These are phyloP conservation scores for Trogon surrucura DNA, from an alignment of 2,113 vertebrate genomes.

Conservation along the genomic window DNA sequence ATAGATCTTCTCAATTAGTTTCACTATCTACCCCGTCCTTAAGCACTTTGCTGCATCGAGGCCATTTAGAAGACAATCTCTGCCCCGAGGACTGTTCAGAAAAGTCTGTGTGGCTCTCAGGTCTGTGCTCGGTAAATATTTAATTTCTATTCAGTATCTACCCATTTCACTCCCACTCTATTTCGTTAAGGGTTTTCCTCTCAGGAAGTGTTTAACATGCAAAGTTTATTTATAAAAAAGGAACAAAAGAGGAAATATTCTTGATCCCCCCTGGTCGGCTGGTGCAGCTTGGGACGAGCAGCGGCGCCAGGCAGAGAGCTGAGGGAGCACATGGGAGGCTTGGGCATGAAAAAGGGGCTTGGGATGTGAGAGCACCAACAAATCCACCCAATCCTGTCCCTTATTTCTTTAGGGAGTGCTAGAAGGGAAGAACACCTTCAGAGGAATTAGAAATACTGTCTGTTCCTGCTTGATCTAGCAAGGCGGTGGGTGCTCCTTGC, in stretches of 20 bases:
- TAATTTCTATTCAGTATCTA: neutral
- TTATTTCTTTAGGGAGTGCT: neutral
- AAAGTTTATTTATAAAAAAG: neutral
- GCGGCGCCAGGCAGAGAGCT: no score
- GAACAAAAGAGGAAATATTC: neutral
- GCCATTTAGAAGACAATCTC: neutral
- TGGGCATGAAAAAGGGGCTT: no score
- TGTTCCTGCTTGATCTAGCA: neutral
- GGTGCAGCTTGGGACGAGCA: neutral
- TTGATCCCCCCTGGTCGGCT: fast-evolving
- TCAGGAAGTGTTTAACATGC: neutral
- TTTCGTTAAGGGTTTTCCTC: neutral
- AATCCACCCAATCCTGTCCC: neutral
- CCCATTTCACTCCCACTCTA: neutral
- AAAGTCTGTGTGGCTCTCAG: neutral
- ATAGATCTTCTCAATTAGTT: neutral
- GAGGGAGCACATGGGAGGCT: fast-evolving
- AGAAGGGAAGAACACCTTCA: neutral
- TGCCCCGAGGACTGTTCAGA: neutral
- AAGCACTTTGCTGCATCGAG: neutral
- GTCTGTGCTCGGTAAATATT: neutral
- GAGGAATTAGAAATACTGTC: neutral
- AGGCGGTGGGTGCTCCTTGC: neutral
- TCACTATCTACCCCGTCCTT: neutral
- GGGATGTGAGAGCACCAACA: fast-evolving